Evolutionary conservation across 2,888 invertebrate genomes (phyloP).

Genomic region (Lathronympha strigana): DNA sequence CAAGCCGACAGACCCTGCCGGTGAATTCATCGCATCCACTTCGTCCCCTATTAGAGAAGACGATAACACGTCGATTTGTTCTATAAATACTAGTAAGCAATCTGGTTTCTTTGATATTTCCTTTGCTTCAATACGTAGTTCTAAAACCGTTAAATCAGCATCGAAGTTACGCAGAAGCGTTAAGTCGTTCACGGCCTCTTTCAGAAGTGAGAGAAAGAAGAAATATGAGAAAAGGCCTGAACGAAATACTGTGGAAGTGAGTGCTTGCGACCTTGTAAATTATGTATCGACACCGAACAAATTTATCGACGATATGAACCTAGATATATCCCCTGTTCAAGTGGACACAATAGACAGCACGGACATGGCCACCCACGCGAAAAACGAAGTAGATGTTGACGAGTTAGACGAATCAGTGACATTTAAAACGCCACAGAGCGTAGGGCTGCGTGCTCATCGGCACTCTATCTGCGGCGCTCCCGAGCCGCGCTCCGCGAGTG

Average conservation of each 20-base stretch:
- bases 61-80: constrained; percentile 76
- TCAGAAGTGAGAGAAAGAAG: constrained; percentile 80
- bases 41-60: constrained; percentile 79
- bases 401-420: constrained; percentile 73
- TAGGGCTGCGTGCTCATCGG: constrained; percentile 69
- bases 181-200: constrained; percentile 81
- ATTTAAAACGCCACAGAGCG: constrained; percentile 76
- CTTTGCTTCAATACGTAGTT: constrained; percentile 73
- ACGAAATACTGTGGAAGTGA: constrained; percentile 74
- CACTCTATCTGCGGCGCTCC: constrained; percentile 70
- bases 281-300: constrained; percentile 73
- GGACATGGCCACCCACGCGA: constrained; percentile 61
- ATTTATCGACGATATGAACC: constrained; percentile 69
- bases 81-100: constrained; percentile 78
- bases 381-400: constrained; percentile 58
- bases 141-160: constrained; percentile 78
- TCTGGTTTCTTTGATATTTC: constrained; percentile 81
- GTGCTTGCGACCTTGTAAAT: constrained; percentile 66
- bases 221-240: constrained; percentile 77
- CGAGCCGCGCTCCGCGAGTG: constrained; percentile 52
- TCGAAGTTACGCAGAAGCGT: constrained; percentile 78
- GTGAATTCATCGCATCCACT: constrained; percentile 74
- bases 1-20: constrained; percentile 76
- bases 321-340: constrained; percentile 77
- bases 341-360: constrained; percentile 78